Base-by-base conservation (phyloP, 2,113 vertebrate genomes). In the Vimba vimba region DNA sequence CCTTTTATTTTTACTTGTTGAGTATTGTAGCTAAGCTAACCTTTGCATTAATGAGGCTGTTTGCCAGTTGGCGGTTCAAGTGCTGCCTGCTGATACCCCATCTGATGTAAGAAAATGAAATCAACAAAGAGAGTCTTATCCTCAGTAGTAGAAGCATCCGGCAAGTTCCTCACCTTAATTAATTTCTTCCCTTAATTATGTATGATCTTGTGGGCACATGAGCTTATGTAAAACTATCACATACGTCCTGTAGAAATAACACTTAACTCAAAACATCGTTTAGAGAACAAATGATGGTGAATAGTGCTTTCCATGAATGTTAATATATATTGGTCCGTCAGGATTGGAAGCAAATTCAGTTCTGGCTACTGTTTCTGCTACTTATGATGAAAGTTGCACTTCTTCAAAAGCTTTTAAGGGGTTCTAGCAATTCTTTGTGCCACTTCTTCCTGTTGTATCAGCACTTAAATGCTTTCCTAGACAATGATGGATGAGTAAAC, bases 401-500 rank as follows among this genome's bases (percentile, higher is more conserved):
- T 69, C 15, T 50, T 69, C 62, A 69, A 23, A n/a, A 52, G 80
- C 64, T 69, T 52, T 69, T 50, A 82, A 27, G 50, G 43, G 2
- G 60, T 43, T 64, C 57, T 36, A 23, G 27, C 25, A 69, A 79
- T 66, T 78, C 47, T 45, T 50, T 33, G 21, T 39, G 45, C 45
- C 57, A 55, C 21, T 33, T 69, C 50, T 10, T 57, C 21, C 82
- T 50, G 30, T 27, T 43, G 50, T 19, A 13, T 43, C 55, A 80
- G 73, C 47, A 71, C 82, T 75, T 66, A 76, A 33, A 25, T 64
- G n/a, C 57, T 66, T 11, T 60, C 30, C 4, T 36, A 52, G 59
- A 76, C 77, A 76, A 68, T 50, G 75, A 80, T 52, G 57, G 27
- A 79, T 82, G 83, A 55, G 23, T 45, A 45, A 60, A 79, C 25